phyloP scores from a whole-genome alignment of 2,113 vertebrate species.

The Podarcis raffonei region DNA sequence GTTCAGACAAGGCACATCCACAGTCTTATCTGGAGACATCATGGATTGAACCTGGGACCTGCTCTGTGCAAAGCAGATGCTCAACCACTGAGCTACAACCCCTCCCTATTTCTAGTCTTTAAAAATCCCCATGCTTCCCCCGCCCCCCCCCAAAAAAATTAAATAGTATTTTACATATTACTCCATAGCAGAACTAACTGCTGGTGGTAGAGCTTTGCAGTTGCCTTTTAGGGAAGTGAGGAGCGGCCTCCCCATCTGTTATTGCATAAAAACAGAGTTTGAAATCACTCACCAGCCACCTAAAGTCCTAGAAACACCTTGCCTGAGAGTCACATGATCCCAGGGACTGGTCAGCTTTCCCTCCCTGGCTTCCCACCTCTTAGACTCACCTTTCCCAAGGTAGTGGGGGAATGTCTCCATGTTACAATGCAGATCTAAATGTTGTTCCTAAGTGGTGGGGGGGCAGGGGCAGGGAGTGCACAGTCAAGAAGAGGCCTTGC shows the following conservation, averaged over 20 bases:
- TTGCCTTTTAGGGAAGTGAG: not conserved
- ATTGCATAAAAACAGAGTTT: not conserved
- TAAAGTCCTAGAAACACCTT: not conserved
- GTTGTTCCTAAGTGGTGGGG: not conserved
- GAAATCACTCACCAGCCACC: not conserved
- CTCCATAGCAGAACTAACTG: too few species aligned
- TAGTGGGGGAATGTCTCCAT: too few species aligned
- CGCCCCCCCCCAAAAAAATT: not conserved
- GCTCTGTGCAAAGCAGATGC: too few species aligned
- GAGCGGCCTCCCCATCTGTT: not conserved
- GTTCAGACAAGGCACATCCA: too few species aligned
- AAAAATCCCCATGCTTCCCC: not conserved
- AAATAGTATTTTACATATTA: not conserved
- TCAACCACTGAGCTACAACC: too few species aligned
- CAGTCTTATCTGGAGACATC: too few species aligned
- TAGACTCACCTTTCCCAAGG: not conserved
- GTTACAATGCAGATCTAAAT: not conserved
- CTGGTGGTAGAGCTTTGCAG: not conserved
- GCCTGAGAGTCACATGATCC: not conserved
- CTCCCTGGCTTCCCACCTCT: not conserved
- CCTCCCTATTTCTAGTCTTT: not conserved
- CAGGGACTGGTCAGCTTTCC: not conserved
- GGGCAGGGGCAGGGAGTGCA: not conserved
- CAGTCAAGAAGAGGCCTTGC: not conserved
- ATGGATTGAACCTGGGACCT: too few species aligned